Evolutionary conservation across 2,888 invertebrate species (phyloP), one percentile per base, ranked within the genome.

Genomic region (Gastrophysa polygoni): DNA sequence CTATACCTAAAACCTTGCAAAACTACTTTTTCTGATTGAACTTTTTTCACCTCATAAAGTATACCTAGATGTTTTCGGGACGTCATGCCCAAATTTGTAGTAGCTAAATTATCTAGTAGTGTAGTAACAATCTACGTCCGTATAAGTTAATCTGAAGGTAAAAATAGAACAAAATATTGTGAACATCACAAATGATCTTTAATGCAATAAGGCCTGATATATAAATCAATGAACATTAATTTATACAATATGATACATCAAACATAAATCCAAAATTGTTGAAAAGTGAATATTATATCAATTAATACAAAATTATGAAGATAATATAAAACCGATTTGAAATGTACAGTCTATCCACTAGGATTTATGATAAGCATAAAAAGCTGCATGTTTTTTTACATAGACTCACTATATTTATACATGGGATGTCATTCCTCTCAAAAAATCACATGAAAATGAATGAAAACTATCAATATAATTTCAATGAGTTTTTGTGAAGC

Each of bases 221-320:
- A 79, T 77, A 80, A 80, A 80, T 78, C 14, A 38, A 38, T 32
- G 73, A 79, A 75, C 75, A 65, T 74, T 72, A 71, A 74, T 72
- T 75, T 76, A 76, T 78, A 80, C 78, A 80, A 75, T 79, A 80
- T 78, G 75, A 74, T 78, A 78, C 78, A 78, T 69, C 73, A 73
- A 71, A 70, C 60, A 70, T 64, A 69, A 70, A 70, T 68, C 68
- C 68, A 67, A 63, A 66, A 64, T 68, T 55, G 55, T 50, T 57
- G 63, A 63, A 65, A 59, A 65, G 57, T 61, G 47, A 32, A 48
- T 57, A 57, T 58, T 57, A 64, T 38, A 58, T 57, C 10, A 62
- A 54, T 61, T 59, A 52, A 64, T 65, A 66, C 63, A 69, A 69
- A 68, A 70, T 57, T 60, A 61, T 59, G 56, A 67, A 59, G 64